These are phyloP conservation scores for Penaeus japonicus DNA, from an alignment of 1,140 invertebrate species.

Conservation along the genomic window DNA sequence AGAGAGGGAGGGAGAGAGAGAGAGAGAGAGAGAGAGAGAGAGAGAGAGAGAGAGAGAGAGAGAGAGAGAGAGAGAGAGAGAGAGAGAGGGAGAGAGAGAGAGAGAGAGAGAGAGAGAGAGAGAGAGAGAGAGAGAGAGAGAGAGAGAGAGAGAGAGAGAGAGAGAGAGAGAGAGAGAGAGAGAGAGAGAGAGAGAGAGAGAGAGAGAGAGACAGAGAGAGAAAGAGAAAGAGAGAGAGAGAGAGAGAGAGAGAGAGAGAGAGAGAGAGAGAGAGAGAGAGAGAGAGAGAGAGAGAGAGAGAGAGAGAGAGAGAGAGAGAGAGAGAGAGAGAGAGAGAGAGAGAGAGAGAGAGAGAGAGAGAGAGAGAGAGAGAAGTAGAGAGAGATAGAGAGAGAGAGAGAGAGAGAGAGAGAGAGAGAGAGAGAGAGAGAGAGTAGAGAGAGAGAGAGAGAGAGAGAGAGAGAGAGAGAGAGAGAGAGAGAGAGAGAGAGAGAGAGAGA, in stretches of 20 bases:
- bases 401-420: not conserved
- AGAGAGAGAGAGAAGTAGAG: not conserved
- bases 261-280: not conserved
- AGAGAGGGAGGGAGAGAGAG: not conserved
- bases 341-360: not conserved
- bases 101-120: not conserved
- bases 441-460: too few species aligned
- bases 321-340: not conserved
- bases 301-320: not conserved
- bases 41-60: not conserved
- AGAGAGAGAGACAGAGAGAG: not conserved
- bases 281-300: not conserved
- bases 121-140: not conserved
- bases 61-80: not conserved
- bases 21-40: too few species aligned
- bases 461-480: not conserved
- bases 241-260: not conserved
- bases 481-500: not conserved
- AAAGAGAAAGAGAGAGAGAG: not conserved
- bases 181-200: not conserved
- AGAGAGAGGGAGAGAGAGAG: not conserved
- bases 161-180: not conserved
- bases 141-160: not conserved
- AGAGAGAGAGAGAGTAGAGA: not conserved
- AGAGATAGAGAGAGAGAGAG: not conserved